These are phyloP conservation scores for Harpegnathos saltator DNA, from an alignment of 1,140 invertebrate genomes.

Conservation along the genomic window DNA sequence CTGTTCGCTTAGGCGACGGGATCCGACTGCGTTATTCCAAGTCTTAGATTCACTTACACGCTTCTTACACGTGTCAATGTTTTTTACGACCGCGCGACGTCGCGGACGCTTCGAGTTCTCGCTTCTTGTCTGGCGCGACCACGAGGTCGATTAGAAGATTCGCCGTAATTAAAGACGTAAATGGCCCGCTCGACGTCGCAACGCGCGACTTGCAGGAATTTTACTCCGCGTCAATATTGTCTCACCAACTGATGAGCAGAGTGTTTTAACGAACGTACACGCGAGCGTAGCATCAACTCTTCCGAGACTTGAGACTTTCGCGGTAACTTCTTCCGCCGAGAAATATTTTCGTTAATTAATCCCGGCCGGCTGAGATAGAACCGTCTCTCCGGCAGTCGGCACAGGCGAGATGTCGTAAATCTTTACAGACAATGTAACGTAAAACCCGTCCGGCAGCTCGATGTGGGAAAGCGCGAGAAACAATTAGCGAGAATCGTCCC, in stretches of 20 bases:
- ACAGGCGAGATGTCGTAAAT: not conserved
- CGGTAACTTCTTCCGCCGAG: not conserved
- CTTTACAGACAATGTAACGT: too few relatives aligned
- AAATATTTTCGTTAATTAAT: constrained; percentile 16
- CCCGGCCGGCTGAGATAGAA: not conserved
- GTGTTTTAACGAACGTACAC: not conserved
- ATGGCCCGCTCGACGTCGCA: not conserved
- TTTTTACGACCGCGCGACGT: constrained; percentile 64
- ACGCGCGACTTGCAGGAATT: not conserved
- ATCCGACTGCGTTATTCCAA: constrained; percentile 52
- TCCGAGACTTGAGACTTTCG: not conserved
- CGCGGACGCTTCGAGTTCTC: constrained; percentile 20
- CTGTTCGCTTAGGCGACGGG: constrained; percentile 67
- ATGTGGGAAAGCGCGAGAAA: not conserved
- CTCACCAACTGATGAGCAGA: not conserved
- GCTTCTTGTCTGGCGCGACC: constrained; percentile 23
- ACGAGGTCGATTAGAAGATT: constrained; percentile 42
- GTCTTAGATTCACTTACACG: constrained; percentile 21
- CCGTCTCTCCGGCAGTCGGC: not conserved
- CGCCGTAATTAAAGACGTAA: constrained; percentile 18
- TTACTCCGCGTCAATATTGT: constrained; percentile 4
- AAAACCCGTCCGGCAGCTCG: not conserved
- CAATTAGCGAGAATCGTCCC: constrained; percentile 21
- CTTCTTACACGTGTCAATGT: constrained; percentile 59
- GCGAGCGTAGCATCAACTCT: not conserved